A percentile compares a stretch with the other conserved stretches of the same genome.
These are phyloP conservation scores for Ametastegia equiseti DNA, from an alignment of 2,888 invertebrate species.

Conservation along the genomic window DNA sequence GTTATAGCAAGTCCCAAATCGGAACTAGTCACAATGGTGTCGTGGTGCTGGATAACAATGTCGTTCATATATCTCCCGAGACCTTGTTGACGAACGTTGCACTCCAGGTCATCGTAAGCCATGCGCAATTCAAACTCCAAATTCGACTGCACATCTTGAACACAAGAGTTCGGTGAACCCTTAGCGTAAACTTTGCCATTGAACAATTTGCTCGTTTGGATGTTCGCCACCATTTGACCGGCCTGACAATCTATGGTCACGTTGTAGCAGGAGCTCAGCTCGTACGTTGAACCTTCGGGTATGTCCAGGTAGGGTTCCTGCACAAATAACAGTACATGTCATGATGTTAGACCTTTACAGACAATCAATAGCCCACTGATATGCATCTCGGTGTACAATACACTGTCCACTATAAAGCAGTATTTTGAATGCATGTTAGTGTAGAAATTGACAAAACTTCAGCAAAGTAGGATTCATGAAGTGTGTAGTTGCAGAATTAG, in stretches of 20 bases:
- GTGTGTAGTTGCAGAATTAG: not conserved
- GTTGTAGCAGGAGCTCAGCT: constrained; percentile 95
- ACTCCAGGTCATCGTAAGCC: constrained; percentile 95
- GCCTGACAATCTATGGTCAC: constrained; percentile 95
- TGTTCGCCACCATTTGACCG: constrained; percentile 94
- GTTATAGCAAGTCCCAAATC: constrained; percentile 95
- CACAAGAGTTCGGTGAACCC: constrained; percentile 95
- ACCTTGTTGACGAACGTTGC: constrained; percentile 93
- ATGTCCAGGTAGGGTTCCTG: constrained; percentile 94
- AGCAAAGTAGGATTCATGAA: not conserved
- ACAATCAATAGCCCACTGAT: not conserved
- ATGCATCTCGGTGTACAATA: not conserved
- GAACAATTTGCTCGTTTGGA: constrained; percentile 94
- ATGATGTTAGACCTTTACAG: not conserved
- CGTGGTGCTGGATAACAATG: constrained; percentile 96
- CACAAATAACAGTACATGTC: constrained; percentile 58
- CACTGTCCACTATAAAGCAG: not conserved
- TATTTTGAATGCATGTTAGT: not conserved
- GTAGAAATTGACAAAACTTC: not conserved
- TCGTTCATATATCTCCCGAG: constrained; percentile 93
- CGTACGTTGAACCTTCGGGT: constrained; percentile 94
- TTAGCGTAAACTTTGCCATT: constrained; percentile 97
- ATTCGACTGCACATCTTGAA: constrained; percentile 91
- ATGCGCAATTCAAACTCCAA: constrained; percentile 94
- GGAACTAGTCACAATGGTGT: constrained; percentile 95